Base-by-base conservation (phyloP, 1,140 invertebrate genomes). In the Solenopsis invicta region DNA sequence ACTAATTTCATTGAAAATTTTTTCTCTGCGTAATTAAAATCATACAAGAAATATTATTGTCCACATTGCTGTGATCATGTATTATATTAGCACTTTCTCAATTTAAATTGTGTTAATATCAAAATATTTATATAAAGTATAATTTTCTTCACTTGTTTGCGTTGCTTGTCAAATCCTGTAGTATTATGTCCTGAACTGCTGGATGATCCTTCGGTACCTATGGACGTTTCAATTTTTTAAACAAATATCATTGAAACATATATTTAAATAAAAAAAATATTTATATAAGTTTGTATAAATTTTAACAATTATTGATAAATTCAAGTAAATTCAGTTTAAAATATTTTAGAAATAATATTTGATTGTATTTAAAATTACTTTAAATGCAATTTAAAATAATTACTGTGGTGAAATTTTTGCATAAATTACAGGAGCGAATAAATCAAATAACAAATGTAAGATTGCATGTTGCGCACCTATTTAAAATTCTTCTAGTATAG, bases 141-240 rank as follows among this genome's bases (percentile, higher is more conserved):
- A 29, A 29, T 24, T 54, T 41, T 21, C 13, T 80, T 54, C 59
- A 37, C 0, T 16, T 24, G 0, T 69, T 21, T 16, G 59, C 59
- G 10, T 64, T 48, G 9, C n/a, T 78, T 0, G 96, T 96, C 89
- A 97, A 96, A 67, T 96, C 94, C 56, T 96, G 93, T 12, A 97
- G 93, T 92, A 97, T 96, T 72, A 95, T 92, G 5, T 94, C 93
- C n/a, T 94, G 94, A 37, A 96, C 96, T 24, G 93, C 93, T 13
- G 97, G 97, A 91, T 97, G 97, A 93, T 97, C 97, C 34, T 93
- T 93, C 12, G 97, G 97, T 52, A 97, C 96, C 97, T 97, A 89
- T 18, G 93, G 94, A 54, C 10, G 85, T 18, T 80, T 50, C 2
- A 10, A 24, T 24, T 24, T 52, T 74, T 81, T 69, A 18, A 72